Evolutionary conservation across 2,113 vertebrate genomes (phyloP).

Genomic region (Marmota monax): DNA sequence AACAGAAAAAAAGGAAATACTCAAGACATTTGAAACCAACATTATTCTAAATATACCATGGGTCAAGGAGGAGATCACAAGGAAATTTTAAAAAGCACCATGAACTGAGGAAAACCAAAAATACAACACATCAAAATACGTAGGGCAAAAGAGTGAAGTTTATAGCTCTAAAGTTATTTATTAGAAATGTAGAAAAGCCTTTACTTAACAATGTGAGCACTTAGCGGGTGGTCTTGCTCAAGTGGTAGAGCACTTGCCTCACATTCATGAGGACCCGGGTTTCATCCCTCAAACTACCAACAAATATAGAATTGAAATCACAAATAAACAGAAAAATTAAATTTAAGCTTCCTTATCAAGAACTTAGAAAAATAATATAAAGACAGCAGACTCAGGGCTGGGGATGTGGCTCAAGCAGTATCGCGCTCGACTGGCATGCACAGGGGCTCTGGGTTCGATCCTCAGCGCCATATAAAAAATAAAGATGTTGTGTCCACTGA

Average conservation of each 20-base stretch:
- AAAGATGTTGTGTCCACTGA: too few relatives aligned
- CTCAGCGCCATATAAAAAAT: too few relatives aligned
- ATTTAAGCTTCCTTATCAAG: background rate
- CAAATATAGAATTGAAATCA: too few relatives aligned
- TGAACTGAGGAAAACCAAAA: too few relatives aligned
- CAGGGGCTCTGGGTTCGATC: too few relatives aligned
- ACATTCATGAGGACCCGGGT: too few relatives aligned
- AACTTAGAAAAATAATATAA: too few relatives aligned
- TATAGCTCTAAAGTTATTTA: background rate
- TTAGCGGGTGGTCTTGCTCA: too few relatives aligned
- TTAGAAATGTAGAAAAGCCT: background rate
- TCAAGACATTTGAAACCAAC: background rate
- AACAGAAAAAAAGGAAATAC: background rate
- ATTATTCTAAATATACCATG: background rate
- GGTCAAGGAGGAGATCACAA: background rate
- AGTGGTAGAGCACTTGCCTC: background rate
- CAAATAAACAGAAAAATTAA: too few relatives aligned
- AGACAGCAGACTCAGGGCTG: background rate
- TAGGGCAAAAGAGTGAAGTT: background rate
- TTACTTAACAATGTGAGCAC: background rate
- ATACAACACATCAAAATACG: background rate
- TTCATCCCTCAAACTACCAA: too few relatives aligned
- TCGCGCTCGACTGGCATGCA: too few relatives aligned
- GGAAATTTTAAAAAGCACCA: background rate
- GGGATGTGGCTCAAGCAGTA: too few relatives aligned